Evolutionary conservation across 2,797 vertebrate genomes (phyloP), one percentile per base, ranked within the genome.

Genomic region (Crocodylus rhombifer): DNA sequence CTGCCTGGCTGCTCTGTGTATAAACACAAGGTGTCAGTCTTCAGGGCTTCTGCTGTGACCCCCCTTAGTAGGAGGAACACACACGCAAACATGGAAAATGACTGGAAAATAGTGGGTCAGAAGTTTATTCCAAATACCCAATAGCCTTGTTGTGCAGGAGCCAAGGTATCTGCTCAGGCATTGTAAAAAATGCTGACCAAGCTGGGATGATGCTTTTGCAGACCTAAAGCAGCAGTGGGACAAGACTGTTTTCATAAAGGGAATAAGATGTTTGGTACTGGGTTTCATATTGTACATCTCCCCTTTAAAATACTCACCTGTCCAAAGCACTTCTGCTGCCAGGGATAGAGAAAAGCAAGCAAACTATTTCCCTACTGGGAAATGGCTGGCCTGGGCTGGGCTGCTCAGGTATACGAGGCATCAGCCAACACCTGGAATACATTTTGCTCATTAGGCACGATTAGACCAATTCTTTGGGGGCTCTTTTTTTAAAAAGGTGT

Each of bases 401-500:
- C 94, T 84, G 87, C 84, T 88, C 96, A 96, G 95, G 95, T 96
- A 96, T 89, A 79, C 0, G 0, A 88, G 94, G 94, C 95, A 91
- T 30, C 0, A 2, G 85, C 93, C 93, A 93, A 96, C 84, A 92
- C 77, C 63, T 58, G 80, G 67, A 91, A 86, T 94, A 90, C 0
- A 0, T 2, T 51, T 92, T 92, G 92, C 94, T 96, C 93, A 94
- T 96, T 96, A 97, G 77, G 25, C 94, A 91, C 89, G 94, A 96
- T 96, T 96, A 77, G 89, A 91, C 92, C 64, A 86, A 84, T 67
- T 93, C 89, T 23, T 89, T 89, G 86, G 86, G 87, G 92, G 94
- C 42, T 51, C 42, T 51, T 51, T 51, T 92, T 95, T 95, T 89
- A 95, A 96, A 97, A 96, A 94, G 95, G 91, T 94, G 84, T 95